Evolutionary conservation across 1,140 invertebrate species (phyloP).

Genomic region (Onthophagus taurus): DNA sequence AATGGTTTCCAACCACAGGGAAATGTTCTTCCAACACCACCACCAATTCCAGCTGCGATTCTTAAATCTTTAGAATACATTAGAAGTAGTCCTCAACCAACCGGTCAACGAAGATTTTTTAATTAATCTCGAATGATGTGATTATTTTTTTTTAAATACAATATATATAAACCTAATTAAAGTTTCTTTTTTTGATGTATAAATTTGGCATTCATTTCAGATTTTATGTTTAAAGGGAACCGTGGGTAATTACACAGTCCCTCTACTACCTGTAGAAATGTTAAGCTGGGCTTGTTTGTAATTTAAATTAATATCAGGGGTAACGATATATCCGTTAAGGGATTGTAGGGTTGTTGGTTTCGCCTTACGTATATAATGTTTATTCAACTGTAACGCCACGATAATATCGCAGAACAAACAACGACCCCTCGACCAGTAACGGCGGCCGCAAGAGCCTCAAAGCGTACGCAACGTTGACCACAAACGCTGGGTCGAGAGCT

Average conservation of each 20-base stretch:
- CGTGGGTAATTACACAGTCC: background rate
- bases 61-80: constrained; percentile 39
- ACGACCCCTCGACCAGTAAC: constrained; percentile 5
- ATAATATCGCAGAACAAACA: constrained; percentile 14
- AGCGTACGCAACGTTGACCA: constrained; percentile 8
- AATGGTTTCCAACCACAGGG: constrained; percentile 56
- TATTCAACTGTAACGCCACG: constrained; percentile 13
- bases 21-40: constrained; percentile 56
- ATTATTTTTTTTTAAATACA: too few relatives aligned
- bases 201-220: too few relatives aligned
- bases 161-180: too few relatives aligned
- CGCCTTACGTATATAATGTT: constrained; percentile 12
- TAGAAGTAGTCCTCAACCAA: constrained; percentile 3
- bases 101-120: too few relatives aligned
- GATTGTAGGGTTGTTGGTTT: too few relatives aligned
- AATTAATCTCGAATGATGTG: too few relatives aligned
- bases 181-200: too few relatives aligned
- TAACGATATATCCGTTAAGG: too few relatives aligned
- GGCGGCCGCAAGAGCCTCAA: constrained; percentile 7
- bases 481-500: constrained; percentile 8
- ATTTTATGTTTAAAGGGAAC: too few relatives aligned
- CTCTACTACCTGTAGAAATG: too few relatives aligned
- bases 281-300: too few relatives aligned
- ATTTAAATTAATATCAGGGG: too few relatives aligned
- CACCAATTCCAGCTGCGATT: constrained; percentile 60